These are phyloP conservation scores for Stenichneumon culpator DNA, from an alignment of 2,888 invertebrate species.

Conservation along the genomic window DNA sequence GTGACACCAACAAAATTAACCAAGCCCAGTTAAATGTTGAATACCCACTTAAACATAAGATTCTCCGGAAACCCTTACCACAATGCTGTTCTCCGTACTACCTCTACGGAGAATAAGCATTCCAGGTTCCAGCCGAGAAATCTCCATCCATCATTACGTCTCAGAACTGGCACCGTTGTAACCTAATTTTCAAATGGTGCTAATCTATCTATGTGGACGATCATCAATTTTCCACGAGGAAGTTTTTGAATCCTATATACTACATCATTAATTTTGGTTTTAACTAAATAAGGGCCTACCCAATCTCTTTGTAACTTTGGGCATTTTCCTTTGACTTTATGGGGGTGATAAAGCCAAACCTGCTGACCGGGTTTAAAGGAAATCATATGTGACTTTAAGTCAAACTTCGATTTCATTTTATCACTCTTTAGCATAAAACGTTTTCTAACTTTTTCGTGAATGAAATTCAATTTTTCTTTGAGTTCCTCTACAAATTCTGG, in stretches of 20 bases:
- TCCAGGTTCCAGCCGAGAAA: constrained; percentile 36
- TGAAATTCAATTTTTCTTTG: neutral
- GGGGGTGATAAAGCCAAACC: constrained; percentile 49
- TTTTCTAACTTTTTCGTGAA: constrained; percentile 42
- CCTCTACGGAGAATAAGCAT: neutral
- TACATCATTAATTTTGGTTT: too few species aligned
- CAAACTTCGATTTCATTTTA: constrained; percentile 43
- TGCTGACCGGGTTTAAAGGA: constrained; percentile 38
- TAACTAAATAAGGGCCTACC: constrained; percentile 27
- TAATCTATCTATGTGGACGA: constrained; percentile 39
- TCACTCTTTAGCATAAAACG: constrained; percentile 30
- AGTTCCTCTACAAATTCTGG: constrained; percentile 51
- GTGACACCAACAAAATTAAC: too few species aligned
- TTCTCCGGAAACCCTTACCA: constrained; percentile 10
- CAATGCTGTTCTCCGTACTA: constrained; percentile 3
- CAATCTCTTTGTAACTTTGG: constrained; percentile 49
- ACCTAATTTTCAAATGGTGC: constrained; percentile 15
- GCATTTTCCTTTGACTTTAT: constrained; percentile 15
- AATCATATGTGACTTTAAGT: constrained; percentile 42
- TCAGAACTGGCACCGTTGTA: constrained; percentile 20
- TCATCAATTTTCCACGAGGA: constrained; percentile 28
- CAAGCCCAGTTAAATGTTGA: neutral
- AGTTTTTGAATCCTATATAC: constrained; percentile 48
- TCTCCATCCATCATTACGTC: constrained; percentile 23
- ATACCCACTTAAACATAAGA: neutral